A percentile compares a stretch with the other conserved stretches of the same genome.
phyloP scores from a whole-genome alignment of 2,113 vertebrate species.

The Xiphophorus couchianus region DNA sequence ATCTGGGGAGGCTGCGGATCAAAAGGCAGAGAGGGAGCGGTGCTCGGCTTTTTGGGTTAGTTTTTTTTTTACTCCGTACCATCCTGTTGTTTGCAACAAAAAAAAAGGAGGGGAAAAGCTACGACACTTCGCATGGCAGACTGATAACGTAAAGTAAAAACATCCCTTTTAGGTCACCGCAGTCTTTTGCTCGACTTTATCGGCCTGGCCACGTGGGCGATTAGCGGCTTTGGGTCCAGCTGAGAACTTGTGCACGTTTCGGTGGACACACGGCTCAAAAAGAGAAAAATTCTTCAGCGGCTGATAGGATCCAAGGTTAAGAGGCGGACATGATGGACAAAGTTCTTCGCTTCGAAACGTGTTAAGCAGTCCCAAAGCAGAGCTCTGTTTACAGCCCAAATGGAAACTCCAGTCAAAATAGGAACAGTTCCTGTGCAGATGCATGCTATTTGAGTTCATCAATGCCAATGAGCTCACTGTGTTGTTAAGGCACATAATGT shows the following conservation, averaged over 20 bases:
- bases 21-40: slow-evolving; percentile 46
- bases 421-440: slow-evolving; percentile 19
- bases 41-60: slow-evolving; percentile 19
- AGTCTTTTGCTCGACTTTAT: slow-evolving; percentile 38
- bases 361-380: slow-evolving; percentile 68
- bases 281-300: slow-evolving; percentile 39
- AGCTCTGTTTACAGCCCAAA: slow-evolving; percentile 69
- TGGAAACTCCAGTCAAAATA: slow-evolving; percentile 76
- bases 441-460: slow-evolving; percentile 45
- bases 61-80: slow-evolving; percentile 18
- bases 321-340: slow-evolving; percentile 30
- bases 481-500: slow-evolving; percentile 68
- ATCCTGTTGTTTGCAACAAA: slow-evolving; percentile 61
- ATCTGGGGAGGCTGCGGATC: slow-evolving; percentile 71
- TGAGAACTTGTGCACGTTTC: slow-evolving; percentile 46
- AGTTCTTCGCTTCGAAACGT: slow-evolving; percentile 48
- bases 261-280: slow-evolving; percentile 47
- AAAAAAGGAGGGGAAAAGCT: slow-evolving; percentile 40
- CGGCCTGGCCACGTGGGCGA: neutral
- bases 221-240: slow-evolving; percentile 32
- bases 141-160: slow-evolving; percentile 73
- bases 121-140: slow-evolving; percentile 57
- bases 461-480: slow-evolving; percentile 38
- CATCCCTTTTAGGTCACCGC: slow-evolving; percentile 75
- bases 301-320: slow-evolving; percentile 52